Base-by-base conservation (phyloP, 2,113 vertebrate genomes). In the Hipposideros armiger region DNA sequence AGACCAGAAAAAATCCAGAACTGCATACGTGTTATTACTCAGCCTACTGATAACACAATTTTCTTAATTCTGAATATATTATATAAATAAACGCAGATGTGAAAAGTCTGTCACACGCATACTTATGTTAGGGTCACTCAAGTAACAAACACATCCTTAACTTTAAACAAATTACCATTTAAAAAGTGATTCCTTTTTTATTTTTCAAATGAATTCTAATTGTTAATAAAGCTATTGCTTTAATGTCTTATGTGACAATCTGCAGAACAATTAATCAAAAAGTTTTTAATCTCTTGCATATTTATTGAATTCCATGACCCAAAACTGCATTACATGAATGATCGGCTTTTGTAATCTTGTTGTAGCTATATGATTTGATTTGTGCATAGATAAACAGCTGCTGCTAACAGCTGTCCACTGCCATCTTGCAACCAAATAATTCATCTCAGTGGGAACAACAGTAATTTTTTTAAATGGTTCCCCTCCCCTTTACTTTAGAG, bases 391-490 rank as follows among this genome's bases (percentile, higher is more conserved):
- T 87, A 91, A 98, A 97, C 97, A 98, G 94, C 97, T 97, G 95
- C 64, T 94, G 94, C 67, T 93, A 96, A 97, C 98, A 98, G 96
- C 97, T 97, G 97, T 97, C 97, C 97, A 82, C 82, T 30, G 10
- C 95, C 95, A 77, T 72, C 69, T 90, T 81, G 47, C 73, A 95
- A 96, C 74, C 56, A 94, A 97, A 47, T 96, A 96, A 97, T 96
- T 97, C 95, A 97, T 62, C 94, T 95, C 91, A 87, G 95, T 74
- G 96, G 95, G 95, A 97, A 96, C 90, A 80, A 5, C 9, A 74
- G 94, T 90, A 69, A 91, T 93, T 95, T 97, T 97, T 96, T 58
- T 92, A 86, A 91, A 78, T 91, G 92, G 77, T 94, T 42, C 72
- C 80, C 72, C 83, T 97, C 96, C 93, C 40, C n/a, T 93, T 67